phyloP scores from a whole-genome alignment of 2,888 invertebrate genomes.

The Callinectes sapidus region DNA sequence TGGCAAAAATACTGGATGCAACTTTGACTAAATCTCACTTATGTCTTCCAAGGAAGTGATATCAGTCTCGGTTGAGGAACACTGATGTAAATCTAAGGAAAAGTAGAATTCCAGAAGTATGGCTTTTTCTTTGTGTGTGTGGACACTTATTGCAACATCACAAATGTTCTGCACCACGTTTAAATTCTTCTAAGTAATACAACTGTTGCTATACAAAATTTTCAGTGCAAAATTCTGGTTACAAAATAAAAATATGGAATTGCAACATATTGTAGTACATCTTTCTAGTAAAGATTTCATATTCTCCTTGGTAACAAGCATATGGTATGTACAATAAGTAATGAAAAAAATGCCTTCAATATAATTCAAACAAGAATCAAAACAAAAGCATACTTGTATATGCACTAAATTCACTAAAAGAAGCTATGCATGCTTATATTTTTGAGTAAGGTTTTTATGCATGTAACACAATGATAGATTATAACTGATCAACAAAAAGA shows the following conservation, averaged over 20 bases:
- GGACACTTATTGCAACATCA: neutral
- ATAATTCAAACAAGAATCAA: neutral
- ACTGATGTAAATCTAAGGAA: neutral
- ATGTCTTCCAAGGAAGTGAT: neutral
- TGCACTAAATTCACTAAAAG: neutral
- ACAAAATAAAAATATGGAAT: neutral
- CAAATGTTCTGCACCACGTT: neutral
- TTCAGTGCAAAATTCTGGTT: too few species aligned
- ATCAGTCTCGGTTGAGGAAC: neutral
- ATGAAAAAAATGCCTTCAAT: neutral
- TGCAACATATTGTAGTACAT: neutral
- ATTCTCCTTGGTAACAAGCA: neutral
- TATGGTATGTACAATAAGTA: neutral
- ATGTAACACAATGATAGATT: too few species aligned
- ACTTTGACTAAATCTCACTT: neutral
- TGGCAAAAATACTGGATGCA: too few species aligned
- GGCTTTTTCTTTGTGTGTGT: neutral
- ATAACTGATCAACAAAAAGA: too few species aligned
- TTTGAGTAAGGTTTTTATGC: too few species aligned
- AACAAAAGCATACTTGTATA: neutral
- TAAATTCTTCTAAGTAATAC: too few species aligned
- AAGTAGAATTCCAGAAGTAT: neutral
- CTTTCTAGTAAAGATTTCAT: neutral
- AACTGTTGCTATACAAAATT: too few species aligned
- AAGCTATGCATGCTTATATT: neutral